Conservation (phyloP, 1,140 invertebrate genomes). For the Neoseiulus cucumeris region DNA sequence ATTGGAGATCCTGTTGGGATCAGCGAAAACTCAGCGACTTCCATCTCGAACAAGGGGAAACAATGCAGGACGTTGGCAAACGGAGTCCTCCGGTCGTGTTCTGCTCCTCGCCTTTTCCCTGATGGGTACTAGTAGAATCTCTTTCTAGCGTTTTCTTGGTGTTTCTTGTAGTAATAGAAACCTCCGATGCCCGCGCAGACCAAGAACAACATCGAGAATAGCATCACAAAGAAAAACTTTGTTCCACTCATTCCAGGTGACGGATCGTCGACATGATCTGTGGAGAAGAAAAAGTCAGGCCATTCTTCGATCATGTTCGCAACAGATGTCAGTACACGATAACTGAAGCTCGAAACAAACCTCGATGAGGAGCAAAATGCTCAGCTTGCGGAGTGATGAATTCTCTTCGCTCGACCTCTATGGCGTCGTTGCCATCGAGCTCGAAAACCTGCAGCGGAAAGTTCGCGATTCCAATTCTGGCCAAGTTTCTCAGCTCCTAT, state of each 20-base stretch:
- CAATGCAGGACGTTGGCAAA: no score
- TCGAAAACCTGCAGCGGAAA: slow-evolving; percentile 14
- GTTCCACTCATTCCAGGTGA: slow-evolving; percentile 54
- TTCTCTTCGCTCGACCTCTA: neutral
- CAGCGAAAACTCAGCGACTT: no score
- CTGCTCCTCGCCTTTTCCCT: no score
- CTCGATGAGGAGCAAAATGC: slow-evolving; percentile 5
- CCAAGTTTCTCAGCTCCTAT: no score
- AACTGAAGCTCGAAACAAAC: slow-evolving; percentile 13
- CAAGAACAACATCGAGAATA: slow-evolving; percentile 51
- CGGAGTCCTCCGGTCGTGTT: neutral
- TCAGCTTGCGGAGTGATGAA: neutral
- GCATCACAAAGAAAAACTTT: slow-evolving; percentile 66
- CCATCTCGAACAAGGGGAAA: no score
- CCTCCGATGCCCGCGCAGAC: slow-evolving; percentile 59
- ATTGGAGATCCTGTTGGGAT: no score
- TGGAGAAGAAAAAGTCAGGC: neutral
- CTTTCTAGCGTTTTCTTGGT: slow-evolving; percentile 67
- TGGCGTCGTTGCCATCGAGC: neutral
- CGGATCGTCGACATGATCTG: slow-evolving; percentile 65
- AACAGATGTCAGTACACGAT: no score
- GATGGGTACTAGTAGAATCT: slow-evolving; percentile 48
- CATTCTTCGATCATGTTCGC: neutral
- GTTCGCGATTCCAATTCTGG: neutral
- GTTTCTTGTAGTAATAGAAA: slow-evolving; percentile 75